These are phyloP conservation scores for Therioaphis trifolii DNA, from an alignment of 2,888 invertebrate genomes.

Conservation along the genomic window DNA sequence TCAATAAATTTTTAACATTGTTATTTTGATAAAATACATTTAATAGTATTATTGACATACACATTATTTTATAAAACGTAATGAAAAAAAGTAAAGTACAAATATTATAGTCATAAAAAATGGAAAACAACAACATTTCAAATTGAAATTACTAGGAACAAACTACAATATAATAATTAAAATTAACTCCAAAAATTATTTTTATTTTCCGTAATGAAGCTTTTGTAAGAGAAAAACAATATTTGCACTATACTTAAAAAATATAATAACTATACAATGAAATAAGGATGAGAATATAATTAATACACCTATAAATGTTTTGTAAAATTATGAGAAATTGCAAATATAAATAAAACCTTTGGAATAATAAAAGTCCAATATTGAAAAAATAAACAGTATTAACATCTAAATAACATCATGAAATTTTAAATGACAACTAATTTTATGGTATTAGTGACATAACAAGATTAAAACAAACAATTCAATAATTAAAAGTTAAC, in stretches of 20 bases:
- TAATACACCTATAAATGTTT: not conserved
- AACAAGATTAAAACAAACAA: not conserved
- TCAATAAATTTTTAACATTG: constrained; percentile 32
- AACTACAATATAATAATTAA: constrained; percentile 17
- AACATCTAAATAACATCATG: not conserved
- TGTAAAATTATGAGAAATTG: not conserved
- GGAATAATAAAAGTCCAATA: not conserved
- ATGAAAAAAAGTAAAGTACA: constrained; percentile 26
- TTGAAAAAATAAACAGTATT: not conserved
- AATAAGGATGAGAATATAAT: not conserved
- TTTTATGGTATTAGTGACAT: constrained; percentile 7
- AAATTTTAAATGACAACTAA: not conserved
- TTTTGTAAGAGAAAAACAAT: constrained; percentile 19
- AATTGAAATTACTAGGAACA: constrained; percentile 52
- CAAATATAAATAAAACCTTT: constrained; percentile 42
- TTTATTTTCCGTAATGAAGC: not conserved
- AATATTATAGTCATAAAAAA: constrained; percentile 19
- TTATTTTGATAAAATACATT: constrained; percentile 28
- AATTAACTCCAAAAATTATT: not conserved
- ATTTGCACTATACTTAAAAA: not conserved
- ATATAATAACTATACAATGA: not conserved
- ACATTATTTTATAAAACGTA: constrained; percentile 2
- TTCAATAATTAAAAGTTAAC: not conserved
- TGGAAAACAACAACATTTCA: constrained; percentile 28
- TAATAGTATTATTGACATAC: constrained; percentile 23